phyloP scores from a whole-genome alignment of 2,797 vertebrate genomes.

The Apodemus agrarius region DNA sequence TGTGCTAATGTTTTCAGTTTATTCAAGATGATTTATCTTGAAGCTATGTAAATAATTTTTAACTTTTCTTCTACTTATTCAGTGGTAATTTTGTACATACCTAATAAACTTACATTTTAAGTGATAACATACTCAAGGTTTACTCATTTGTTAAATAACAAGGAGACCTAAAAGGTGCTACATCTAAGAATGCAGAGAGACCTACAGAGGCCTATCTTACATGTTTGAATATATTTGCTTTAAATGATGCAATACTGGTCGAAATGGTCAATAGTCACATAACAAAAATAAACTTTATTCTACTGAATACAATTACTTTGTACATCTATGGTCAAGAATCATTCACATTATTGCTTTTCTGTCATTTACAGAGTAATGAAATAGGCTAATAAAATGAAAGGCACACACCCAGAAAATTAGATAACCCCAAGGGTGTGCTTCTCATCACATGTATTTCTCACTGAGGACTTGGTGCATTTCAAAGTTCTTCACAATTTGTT shows the following conservation, averaged over 20 bases:
- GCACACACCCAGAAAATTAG: neutral
- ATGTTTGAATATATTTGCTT: neutral
- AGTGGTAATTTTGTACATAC: neutral
- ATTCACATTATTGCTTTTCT: conserved; percentile 35
- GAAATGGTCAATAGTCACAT: neutral
- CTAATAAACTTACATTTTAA: conserved; percentile 42
- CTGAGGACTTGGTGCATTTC: neutral
- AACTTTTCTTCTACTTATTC: neutral
- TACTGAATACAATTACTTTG: conserved; percentile 36
- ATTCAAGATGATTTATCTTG: conserved; percentile 46
- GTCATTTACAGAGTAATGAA: conserved; percentile 1
- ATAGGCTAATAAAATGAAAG: neutral
- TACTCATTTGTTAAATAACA: neutral
- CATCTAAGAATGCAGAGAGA: neutral
- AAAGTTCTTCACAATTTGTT: neutral
- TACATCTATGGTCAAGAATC: neutral
- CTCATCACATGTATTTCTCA: neutral
- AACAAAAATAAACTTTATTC: conserved; percentile 27
- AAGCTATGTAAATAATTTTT: neutral
- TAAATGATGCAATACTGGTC: conserved; percentile 7
- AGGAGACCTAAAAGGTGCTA: neutral
- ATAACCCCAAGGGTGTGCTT: neutral
- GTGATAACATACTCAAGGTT: neutral
- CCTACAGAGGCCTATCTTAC: neutral
- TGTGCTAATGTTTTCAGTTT: conserved; percentile 3